A percentile compares a stretch with the other conserved stretches of the same genome.
These are phyloP conservation scores for Nineta flava DNA, from an alignment of 2,888 invertebrate genomes.

Conservation along the genomic window DNA sequence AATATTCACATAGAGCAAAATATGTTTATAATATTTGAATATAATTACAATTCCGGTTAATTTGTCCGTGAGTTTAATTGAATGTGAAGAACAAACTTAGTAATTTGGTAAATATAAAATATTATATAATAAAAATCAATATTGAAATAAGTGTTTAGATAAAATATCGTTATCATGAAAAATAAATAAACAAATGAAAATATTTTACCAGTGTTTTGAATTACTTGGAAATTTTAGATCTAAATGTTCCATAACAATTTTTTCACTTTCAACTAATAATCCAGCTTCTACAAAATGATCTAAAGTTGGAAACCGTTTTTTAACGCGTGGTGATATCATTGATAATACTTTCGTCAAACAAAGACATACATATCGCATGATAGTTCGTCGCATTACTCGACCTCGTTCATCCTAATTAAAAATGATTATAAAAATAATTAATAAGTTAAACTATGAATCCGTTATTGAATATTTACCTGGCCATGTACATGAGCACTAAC, in stretches of 20 bases:
- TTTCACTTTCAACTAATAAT: slow-evolving; percentile 65
- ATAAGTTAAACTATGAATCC: not conserved
- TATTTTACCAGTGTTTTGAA: slow-evolving; percentile 62
- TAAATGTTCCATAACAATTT: slow-evolving; percentile 57
- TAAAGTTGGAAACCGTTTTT: slow-evolving; percentile 73
- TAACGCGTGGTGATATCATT: slow-evolving; percentile 75
- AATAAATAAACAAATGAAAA: no score
- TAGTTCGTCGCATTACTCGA: slow-evolving; percentile 65
- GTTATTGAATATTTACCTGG: slow-evolving; percentile 32
- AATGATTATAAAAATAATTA: slow-evolving; percentile 5
- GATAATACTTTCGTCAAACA: slow-evolving; percentile 77
- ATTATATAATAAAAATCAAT: slow-evolving; percentile 1
- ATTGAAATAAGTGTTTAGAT: not conserved
- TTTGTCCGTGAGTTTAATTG: no score
- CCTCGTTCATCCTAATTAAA: slow-evolving; percentile 56
- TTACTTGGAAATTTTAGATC: slow-evolving; percentile 70
- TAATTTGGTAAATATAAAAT: no score
- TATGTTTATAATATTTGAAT: no score
- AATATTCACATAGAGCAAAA: no score
- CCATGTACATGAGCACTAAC: slow-evolving; percentile 72
- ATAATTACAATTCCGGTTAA: no score
- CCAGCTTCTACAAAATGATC: slow-evolving; percentile 76
- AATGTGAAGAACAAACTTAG: no score
- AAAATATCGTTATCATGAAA: no score
- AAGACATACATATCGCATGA: slow-evolving; percentile 69